phyloP scores from a whole-genome alignment of 1,140 invertebrate species.

The Mesaphorura yosii region DNA sequence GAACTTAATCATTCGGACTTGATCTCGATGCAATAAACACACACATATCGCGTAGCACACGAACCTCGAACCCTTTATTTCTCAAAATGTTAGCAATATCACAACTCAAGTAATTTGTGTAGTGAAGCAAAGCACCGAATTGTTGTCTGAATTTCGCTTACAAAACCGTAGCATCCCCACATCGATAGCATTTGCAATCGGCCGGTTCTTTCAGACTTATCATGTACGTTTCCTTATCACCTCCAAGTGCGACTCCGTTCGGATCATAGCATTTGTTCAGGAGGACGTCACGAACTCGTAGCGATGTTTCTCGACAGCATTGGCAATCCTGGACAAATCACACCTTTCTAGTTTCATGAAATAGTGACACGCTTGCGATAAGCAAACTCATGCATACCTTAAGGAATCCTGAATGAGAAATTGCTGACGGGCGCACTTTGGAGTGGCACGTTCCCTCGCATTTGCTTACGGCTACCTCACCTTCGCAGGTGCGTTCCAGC shows the following conservation, averaged over 20 bases:
- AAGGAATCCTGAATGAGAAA: conserved; percentile 72
- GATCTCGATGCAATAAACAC: too few relatives aligned
- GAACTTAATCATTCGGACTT: too few relatives aligned
- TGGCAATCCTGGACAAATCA: conserved; percentile 63
- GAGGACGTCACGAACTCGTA: conserved; percentile 64
- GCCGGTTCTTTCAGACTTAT: conserved; percentile 69
- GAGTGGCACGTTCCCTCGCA: conserved; percentile 70
- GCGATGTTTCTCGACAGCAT: conserved; percentile 74
- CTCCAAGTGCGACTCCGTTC: conserved; percentile 60
- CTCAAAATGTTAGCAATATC: too few relatives aligned
- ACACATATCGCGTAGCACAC: too few relatives aligned
- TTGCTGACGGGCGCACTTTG: conserved; percentile 77
- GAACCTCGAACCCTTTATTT: too few relatives aligned
- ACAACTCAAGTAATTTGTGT: too few relatives aligned
- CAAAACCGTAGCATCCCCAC: conserved; percentile 44
- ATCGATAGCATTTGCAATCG: conserved; percentile 80
- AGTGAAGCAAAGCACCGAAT: too few relatives aligned
- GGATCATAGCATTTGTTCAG: conserved; percentile 74
- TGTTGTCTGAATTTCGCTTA: too few relatives aligned
- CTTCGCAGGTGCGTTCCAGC: conserved; percentile 69
- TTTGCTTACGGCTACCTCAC: conserved; percentile 51
- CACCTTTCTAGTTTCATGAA: too few relatives aligned
- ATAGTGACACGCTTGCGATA: background rate
- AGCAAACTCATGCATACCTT: conserved; percentile 51
- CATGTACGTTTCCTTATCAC: conserved; percentile 54